phyloP scores from a whole-genome alignment of 2,113 vertebrate species.

The Marmota monax region DNA sequence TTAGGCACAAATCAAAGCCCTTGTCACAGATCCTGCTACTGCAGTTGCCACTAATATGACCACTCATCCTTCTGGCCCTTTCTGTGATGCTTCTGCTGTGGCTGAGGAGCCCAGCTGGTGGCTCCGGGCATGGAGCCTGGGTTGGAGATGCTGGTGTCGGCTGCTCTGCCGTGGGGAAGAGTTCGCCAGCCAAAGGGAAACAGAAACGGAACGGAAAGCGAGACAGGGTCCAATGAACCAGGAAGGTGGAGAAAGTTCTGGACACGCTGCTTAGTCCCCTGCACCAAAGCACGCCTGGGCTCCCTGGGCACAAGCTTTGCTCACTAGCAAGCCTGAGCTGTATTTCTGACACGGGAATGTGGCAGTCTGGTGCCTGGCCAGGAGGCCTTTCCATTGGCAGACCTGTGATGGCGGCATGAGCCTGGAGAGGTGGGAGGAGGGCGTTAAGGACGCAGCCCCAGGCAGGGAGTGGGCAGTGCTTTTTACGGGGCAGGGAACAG shows the following conservation, averaged over 20 bases:
- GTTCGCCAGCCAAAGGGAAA: too few relatives aligned
- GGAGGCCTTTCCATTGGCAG: background rate
- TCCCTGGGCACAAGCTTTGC: background rate
- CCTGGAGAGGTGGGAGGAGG: background rate
- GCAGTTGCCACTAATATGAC: background rate
- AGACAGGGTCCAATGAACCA: background rate
- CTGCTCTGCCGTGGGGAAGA: background rate
- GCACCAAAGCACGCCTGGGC: background rate
- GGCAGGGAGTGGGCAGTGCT: background rate
- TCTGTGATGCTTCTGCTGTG: background rate
- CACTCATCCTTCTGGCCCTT: background rate
- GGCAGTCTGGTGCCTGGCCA: background rate
- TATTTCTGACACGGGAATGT: background rate
- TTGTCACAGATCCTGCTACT: background rate
- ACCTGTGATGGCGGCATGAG: background rate
- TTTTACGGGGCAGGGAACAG: too few relatives aligned
- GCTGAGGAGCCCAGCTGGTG: too few relatives aligned
- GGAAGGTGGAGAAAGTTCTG: background rate
- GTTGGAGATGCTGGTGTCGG: background rate
- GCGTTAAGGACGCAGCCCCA: background rate
- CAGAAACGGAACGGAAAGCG: background rate
- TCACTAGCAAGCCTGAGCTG: background rate
- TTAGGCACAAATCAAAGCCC: background rate
- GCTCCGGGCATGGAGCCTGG: background rate
- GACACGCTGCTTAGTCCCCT: background rate